Conservation (phyloP, 2,797 vertebrate species). For the Acanthurus leucopareius region DNA sequence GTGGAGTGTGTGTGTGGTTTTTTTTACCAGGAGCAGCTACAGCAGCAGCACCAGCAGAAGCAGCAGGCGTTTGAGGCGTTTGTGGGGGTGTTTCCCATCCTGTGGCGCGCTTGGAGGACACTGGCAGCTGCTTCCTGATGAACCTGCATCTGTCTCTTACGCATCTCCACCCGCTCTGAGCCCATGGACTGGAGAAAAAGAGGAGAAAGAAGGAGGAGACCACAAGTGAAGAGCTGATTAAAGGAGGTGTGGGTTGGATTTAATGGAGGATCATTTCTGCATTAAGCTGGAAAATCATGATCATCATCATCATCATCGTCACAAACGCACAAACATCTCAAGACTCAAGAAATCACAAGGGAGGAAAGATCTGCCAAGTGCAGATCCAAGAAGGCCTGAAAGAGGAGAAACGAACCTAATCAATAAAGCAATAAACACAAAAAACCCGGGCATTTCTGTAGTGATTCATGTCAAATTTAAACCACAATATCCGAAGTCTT, state of each 20-base stretch:
- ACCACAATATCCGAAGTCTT: conserved; percentile 4
- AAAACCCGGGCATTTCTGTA: not conserved
- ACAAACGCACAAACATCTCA: conserved; percentile 22
- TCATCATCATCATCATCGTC: not conserved
- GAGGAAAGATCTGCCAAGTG: conserved; percentile 36
- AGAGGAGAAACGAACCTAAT: not conserved
- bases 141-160: conserved; percentile 88
- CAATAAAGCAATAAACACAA: not conserved
- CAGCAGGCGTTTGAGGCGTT: conserved; percentile 94
- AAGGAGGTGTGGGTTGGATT: not conserved
- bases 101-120: conserved; percentile 81
- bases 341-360: conserved; percentile 37
- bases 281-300: conserved; percentile 34
- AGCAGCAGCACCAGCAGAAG: conserved; percentile 99
- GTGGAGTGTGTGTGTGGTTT: conserved; percentile 7
- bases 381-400: conserved; percentile 12
- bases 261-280: conserved; percentile 42
- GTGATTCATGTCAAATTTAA: not conserved
- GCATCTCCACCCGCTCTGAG: conserved; percentile 86
- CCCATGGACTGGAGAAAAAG: conserved; percentile 78
- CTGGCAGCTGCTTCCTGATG: conserved; percentile 86
- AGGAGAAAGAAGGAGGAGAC: conserved; percentile 13
- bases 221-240: not conserved
- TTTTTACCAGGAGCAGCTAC: conserved; percentile 98
- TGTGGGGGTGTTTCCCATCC: conserved; percentile 82